Evolutionary conservation across 2,888 invertebrate genomes (phyloP), one percentile per base, ranked within the genome.

Genomic region (Pristionchus mayeri): DNA sequence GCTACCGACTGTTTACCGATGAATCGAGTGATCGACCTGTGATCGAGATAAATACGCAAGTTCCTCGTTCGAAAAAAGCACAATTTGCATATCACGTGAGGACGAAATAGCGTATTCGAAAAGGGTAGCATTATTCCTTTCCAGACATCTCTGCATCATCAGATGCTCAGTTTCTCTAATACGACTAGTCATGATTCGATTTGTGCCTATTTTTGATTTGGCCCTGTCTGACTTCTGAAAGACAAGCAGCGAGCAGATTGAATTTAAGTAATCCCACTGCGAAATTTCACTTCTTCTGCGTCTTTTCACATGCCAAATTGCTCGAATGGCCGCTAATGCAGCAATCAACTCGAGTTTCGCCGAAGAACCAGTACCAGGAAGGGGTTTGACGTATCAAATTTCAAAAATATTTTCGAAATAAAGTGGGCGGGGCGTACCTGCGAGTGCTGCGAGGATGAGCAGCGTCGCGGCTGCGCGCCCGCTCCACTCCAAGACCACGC

Each of bases 361-460:
- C 21, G 37, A 40, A 48, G 50, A 63, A 34, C 63, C n/a, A n/a
- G 34, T 63, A 18, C 34, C n/a, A 57, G 57, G 57, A 24, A 3
- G 27, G n/a, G n/a, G 3, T 57, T 57, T 57, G n/a, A 11, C n/a
- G 57, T 18, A 3, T 27, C 30, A 1, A 30, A 27, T 63, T 63
- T 54, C 24, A 1, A 54, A 24, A 9, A 27, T 6, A 21, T 67
- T 67, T 63, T 37, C 67, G 67, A 37, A 67, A 37, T 34, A 48
- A 76, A 76, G 27, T 44, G 37, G 48, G 76, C 76, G 76, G 67
- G 37, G 48, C 76, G 44, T 76, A 76, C 76, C n/a, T 44, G 76
- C 76, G 27, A 76, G 76, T 44, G 76, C 76, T 27, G 76, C 76
- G 27, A 50, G 37, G 44, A 76, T 30, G 27, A 76, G 48, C 44